Conservation (phyloP, 2,113 vertebrate genomes). For the Ornithorhynchus anatinus region DNA sequence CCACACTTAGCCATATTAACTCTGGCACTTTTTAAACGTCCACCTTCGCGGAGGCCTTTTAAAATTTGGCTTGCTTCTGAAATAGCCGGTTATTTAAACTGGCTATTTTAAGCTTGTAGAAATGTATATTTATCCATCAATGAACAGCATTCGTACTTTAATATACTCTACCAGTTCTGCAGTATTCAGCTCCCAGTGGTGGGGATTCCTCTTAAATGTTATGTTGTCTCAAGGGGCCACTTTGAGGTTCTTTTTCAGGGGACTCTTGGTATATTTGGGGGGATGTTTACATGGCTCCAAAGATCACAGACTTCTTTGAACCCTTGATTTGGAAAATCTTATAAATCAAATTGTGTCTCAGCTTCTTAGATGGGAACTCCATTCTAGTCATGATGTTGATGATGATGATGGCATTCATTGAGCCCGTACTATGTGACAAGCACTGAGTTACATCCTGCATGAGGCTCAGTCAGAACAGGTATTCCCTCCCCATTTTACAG, state of each 20-base stretch:
- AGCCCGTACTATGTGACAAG: no score
- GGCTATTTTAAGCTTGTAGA: no score
- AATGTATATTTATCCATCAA: background rate
- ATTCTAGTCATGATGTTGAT: no score
- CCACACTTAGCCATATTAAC: background rate
- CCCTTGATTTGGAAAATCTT: background rate
- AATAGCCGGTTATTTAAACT: no score
- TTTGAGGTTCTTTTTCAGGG: background rate
- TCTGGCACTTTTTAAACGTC: background rate
- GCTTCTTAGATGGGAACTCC: background rate
- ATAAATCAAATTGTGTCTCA: background rate
- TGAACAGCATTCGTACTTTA: background rate
- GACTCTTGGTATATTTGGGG: background rate
- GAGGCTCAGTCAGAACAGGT: no score
- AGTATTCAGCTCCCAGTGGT: no score
- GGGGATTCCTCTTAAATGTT: constrained; percentile 7
- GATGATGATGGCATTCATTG: no score
- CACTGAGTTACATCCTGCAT: no score
- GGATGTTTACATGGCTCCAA: background rate
- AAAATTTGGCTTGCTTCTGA: no score
- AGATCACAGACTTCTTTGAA: background rate
- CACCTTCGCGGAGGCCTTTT: background rate
- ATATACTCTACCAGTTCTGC: no score
- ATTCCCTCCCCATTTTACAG: no score
- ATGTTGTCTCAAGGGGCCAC: background rate